Evolutionary conservation across 1,140 invertebrate genomes (phyloP).

Genomic region (Aphis gossypii): DNA sequence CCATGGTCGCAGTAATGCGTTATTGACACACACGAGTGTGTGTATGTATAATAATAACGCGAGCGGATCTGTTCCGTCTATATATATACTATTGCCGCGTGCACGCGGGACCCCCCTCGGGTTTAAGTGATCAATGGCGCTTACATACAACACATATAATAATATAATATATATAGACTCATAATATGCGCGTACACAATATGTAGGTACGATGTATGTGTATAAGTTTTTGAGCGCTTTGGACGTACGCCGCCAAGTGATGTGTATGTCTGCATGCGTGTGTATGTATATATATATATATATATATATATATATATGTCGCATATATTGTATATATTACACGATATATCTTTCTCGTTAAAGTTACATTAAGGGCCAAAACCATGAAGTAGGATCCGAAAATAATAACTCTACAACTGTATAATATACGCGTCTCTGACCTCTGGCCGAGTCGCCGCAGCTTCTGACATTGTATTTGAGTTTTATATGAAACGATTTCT

Average conservation of each 20-base stretch:
- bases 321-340: not conserved
- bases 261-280: not conserved
- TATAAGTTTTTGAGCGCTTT: constrained; percentile 1
- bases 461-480: constrained; percentile 15
- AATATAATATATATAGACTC: not conserved
- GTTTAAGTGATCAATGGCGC: constrained; percentile 49
- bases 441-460: not conserved
- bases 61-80: not conserved
- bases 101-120: constrained; percentile 37
- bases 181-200: not conserved
- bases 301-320: not conserved
- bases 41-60: constrained; percentile 34
- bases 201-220: not conserved
- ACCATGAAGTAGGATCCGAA: not conserved
- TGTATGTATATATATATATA: not conserved
- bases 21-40: constrained; percentile 41
- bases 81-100: not conserved
- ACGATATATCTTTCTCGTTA: constrained; percentile 43
- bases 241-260: not conserved
- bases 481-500: not conserved
- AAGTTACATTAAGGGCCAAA: constrained; percentile 42
- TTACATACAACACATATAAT: constrained; percentile 17
- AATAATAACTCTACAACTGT: constrained; percentile 16
- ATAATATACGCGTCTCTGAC: not conserved
- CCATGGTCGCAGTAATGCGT: constrained; percentile 30